Evolutionary conservation across 1,140 invertebrate species (phyloP).

Genomic region (Drosophila jambulina): DNA sequence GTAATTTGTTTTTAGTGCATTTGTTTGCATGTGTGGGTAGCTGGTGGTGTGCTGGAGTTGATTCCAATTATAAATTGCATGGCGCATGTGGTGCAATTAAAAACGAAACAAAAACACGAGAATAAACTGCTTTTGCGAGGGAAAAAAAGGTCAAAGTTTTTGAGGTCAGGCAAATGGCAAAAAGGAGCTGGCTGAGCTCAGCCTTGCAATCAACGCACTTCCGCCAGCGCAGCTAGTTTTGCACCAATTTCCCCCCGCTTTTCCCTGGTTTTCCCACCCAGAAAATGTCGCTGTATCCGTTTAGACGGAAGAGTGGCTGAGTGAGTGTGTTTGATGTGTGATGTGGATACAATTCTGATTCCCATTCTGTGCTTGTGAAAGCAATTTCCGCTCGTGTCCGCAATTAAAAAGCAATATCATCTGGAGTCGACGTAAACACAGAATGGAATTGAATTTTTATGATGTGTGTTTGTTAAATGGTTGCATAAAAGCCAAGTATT

Average conservation of each 20-base stretch:
- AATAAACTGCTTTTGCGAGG: constrained; percentile 27
- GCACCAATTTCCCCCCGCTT: constrained; percentile 3
- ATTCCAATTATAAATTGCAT: constrained; percentile 77
- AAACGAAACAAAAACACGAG: constrained; percentile 42
- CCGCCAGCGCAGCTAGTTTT: constrained; percentile 58
- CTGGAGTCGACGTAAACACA: constrained; percentile 71
- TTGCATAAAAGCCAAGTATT: constrained; percentile 78
- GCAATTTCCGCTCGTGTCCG: constrained; percentile 82
- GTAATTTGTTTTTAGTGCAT: background rate
- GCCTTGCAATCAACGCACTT: constrained; percentile 76
- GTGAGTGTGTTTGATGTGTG: constrained; percentile 2
- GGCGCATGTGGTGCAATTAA: constrained; percentile 73
- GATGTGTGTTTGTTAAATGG: constrained; percentile 82
- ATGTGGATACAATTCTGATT: constrained; percentile 9
- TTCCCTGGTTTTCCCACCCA: background rate
- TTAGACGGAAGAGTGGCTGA: constrained; percentile 13
- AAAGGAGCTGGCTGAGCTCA: constrained; percentile 23
- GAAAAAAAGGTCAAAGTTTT: constrained; percentile 72
- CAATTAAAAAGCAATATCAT: constrained; percentile 84
- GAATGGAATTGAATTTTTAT: constrained; percentile 80
- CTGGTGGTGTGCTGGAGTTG: constrained; percentile 52
- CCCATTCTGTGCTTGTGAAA: constrained; percentile 53
- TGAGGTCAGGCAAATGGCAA: constrained; percentile 69
- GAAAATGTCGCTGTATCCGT: constrained; percentile 50
- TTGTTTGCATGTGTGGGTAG: constrained; percentile 11